Conservation (phyloP, 2,797 vertebrate genomes). For the Pyrocephalus nanus region DNA sequence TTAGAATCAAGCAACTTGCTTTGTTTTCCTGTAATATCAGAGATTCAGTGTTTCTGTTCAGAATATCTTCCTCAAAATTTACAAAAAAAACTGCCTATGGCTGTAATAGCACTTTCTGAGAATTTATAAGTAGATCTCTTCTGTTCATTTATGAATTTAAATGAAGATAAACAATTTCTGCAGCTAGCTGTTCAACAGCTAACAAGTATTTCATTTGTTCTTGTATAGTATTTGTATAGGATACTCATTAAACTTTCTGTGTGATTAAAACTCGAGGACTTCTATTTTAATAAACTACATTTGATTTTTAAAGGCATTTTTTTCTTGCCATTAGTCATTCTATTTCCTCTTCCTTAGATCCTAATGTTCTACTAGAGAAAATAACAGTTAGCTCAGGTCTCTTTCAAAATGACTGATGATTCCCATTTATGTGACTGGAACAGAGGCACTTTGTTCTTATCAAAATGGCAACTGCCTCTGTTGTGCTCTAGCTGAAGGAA, state of each 20-base stretch:
- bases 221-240: not conserved
- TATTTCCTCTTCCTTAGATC: slow-evolving; percentile 14
- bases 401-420: slow-evolving; percentile 45
- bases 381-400: slow-evolving; percentile 29
- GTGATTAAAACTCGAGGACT: not conserved
- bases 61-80: not conserved
- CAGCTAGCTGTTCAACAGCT: not conserved
- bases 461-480: slow-evolving; percentile 21
- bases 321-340: slow-evolving; percentile 16
- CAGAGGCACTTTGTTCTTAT: slow-evolving; percentile 36
- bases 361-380: slow-evolving; percentile 30
- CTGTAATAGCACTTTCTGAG: not conserved
- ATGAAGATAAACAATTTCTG: slow-evolving; percentile 4
- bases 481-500: not conserved
- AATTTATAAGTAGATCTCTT: not conserved
- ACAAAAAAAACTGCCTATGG: not conserved
- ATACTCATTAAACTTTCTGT: not conserved
- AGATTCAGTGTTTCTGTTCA: not conserved
- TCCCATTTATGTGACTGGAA: slow-evolving; percentile 18
- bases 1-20: not conserved
- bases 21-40: not conserved
- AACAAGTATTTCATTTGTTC: not conserved
- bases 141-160: not conserved
- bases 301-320: not conserved
- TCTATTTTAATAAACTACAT: not conserved